Conservation (phyloP, 2,113 vertebrate genomes). For the Notiomystis cincta region DNA sequence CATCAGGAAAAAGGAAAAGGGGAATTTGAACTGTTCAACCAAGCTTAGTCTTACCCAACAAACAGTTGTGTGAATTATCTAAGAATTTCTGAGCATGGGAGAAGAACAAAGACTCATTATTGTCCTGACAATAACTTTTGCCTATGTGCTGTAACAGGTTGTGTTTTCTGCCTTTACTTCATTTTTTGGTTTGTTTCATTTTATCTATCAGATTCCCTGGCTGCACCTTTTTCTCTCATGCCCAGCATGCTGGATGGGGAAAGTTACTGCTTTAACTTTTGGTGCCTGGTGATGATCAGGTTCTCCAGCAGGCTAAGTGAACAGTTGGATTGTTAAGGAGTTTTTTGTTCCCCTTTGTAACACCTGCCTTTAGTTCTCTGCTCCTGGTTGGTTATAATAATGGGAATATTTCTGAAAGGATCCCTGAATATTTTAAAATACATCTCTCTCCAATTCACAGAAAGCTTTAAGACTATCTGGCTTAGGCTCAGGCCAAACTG, state of each 20-base stretch:
- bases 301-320: neutral
- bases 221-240: neutral
- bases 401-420: neutral
- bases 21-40: neutral
- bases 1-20: neutral
- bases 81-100: neutral
- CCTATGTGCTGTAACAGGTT: neutral
- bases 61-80: neutral
- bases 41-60: neutral
- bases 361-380: neutral
- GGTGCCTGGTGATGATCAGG: neutral
- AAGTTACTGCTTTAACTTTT: neutral
- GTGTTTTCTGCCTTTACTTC: neutral
- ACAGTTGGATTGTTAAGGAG: accelerated
- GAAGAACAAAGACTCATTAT: neutral
- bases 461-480: neutral
- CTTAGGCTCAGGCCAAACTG: accelerated
- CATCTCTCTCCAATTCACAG: neutral
- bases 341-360: neutral
- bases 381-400: neutral
- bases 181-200: neutral
- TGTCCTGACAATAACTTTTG: neutral
- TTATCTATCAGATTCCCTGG: neutral
- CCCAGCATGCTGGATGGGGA: neutral
- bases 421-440: neutral